Conservation (phyloP, 2,113 vertebrate species). For the Electrona antarctica region DNA sequence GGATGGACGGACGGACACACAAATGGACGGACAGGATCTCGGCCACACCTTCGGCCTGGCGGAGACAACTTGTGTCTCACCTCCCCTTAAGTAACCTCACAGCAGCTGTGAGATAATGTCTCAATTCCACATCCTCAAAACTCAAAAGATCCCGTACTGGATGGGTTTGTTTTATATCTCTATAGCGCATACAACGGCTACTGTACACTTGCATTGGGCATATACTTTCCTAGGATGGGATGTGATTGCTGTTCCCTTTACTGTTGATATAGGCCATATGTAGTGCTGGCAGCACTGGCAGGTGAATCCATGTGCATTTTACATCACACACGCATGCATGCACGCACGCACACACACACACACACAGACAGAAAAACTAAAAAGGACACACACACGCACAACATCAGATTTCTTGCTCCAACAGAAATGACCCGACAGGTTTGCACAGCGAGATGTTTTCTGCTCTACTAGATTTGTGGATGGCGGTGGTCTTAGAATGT, state of each 20-base stretch:
- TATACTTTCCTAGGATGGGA: constrained; percentile 54
- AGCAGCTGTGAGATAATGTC: not conserved
- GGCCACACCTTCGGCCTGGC: too few relatives aligned
- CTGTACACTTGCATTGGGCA: constrained; percentile 19
- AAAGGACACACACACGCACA: constrained; percentile 38
- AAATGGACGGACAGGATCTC: too few relatives aligned
- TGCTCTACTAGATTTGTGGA: constrained; percentile 69
- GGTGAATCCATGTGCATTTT: constrained; percentile 65
- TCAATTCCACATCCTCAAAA: not conserved
- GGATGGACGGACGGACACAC: too few relatives aligned
- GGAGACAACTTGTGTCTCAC: too few relatives aligned
- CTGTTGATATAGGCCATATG: constrained; percentile 70
- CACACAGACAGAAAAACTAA: constrained; percentile 38
- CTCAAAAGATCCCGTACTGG: not conserved
- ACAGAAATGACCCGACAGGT: constrained; percentile 73
- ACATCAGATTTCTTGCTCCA: constrained; percentile 52
- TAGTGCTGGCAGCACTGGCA: constrained; percentile 63
- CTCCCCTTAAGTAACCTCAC: too few relatives aligned
- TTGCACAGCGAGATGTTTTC: constrained; percentile 72
- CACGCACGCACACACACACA: constrained; percentile 34
- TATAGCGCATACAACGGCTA: constrained; percentile 6
- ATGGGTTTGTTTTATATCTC: not conserved
- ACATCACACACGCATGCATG: constrained; percentile 40
- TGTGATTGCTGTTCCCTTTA: constrained; percentile 55
- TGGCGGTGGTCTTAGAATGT: constrained; percentile 59